A percentile compares a stretch with the other conserved stretches of the same genome.
phyloP scores from a whole-genome alignment of 2,888 invertebrate genomes.

The Timandra comae region DNA sequence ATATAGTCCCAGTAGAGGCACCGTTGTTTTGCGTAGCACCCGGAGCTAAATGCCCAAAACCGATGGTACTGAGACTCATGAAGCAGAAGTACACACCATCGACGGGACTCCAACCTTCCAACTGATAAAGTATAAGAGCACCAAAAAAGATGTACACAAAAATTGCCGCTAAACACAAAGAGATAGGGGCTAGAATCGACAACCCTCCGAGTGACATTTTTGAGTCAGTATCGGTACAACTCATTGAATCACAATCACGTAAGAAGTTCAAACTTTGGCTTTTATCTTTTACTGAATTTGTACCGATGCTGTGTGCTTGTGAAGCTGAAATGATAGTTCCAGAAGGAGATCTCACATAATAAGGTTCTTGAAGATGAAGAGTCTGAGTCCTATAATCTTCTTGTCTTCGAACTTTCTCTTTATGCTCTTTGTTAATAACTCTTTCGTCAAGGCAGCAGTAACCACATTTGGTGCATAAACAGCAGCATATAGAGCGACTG shows the following conservation, averaged over 20 bases:
- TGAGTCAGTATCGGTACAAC: slow-evolving; percentile 82
- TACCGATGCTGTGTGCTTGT: slow-evolving; percentile 64
- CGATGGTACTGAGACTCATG: slow-evolving; percentile 95
- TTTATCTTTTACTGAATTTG: slow-evolving; percentile 65
- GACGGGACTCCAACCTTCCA: slow-evolving; percentile 95
- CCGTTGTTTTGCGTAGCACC: slow-evolving; percentile 75
- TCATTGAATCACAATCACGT: slow-evolving; percentile 73
- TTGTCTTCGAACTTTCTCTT: slow-evolving; percentile 85
- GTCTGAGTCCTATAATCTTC: slow-evolving; percentile 81
- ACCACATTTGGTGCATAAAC: slow-evolving; percentile 91
- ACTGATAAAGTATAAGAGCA: slow-evolving; percentile 89
- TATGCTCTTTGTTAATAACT: slow-evolving; percentile 87
- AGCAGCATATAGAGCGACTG: slow-evolving; percentile 88
- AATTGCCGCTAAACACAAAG: slow-evolving; percentile 92
- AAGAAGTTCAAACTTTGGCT: slow-evolving; percentile 58
- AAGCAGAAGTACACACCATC: slow-evolving; percentile 97
- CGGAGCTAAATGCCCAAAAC: slow-evolving; percentile 91
- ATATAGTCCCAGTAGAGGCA: slow-evolving; percentile 81
- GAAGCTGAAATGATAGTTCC: slow-evolving; percentile 73
- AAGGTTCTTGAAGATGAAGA: slow-evolving; percentile 80
- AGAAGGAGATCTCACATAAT: slow-evolving; percentile 79
- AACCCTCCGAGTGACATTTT: slow-evolving; percentile 82
- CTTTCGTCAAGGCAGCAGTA: slow-evolving; percentile 92
- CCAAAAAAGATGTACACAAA: slow-evolving; percentile 94
- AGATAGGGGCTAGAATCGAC: slow-evolving; percentile 91